Conservation (phyloP, 2,888 invertebrate genomes). For the Miltochrista miniata region DNA sequence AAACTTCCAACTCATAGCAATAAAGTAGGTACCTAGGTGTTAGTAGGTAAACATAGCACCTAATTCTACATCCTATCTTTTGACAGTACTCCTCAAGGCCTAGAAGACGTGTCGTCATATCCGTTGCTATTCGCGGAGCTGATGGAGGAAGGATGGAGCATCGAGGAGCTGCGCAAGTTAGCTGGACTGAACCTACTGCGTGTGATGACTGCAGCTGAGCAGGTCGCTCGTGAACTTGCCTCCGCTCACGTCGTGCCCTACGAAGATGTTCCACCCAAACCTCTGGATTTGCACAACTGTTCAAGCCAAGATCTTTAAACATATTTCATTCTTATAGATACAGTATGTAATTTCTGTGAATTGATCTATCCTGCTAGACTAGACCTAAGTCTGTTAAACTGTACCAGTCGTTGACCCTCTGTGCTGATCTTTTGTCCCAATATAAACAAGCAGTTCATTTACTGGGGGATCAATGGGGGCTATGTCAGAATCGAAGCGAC, state of each 20-base stretch:
- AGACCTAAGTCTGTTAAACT: too few species aligned
- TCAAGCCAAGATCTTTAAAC: slow-evolving; percentile 83
- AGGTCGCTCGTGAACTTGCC: slow-evolving; percentile 88
- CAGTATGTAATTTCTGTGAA: too few species aligned
- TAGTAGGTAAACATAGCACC: too few species aligned
- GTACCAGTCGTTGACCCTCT: too few species aligned
- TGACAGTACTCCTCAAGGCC: slow-evolving; percentile 89
- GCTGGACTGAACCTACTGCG: slow-evolving; percentile 90
- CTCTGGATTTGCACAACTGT: slow-evolving; percentile 85
- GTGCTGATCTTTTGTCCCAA: too few species aligned
- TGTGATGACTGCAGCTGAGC: slow-evolving; percentile 88
- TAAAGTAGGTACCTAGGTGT: too few species aligned
- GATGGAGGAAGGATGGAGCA: slow-evolving; percentile 90
- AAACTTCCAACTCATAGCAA: too few species aligned
- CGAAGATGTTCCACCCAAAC: slow-evolving; percentile 86
- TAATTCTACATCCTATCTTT: not conserved
- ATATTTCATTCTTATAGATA: not conserved
- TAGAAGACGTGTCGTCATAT: slow-evolving; percentile 92
- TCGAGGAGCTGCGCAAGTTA: slow-evolving; percentile 89
- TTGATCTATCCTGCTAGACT: too few species aligned
- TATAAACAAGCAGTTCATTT: too few species aligned
- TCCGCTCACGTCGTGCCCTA: slow-evolving; percentile 88
- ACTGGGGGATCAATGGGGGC: too few species aligned
- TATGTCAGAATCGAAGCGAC: too few species aligned
- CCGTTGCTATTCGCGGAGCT: slow-evolving; percentile 91